Base-by-base conservation (phyloP, 2,888 invertebrate genomes). In the Phaonia tiefii region DNA sequence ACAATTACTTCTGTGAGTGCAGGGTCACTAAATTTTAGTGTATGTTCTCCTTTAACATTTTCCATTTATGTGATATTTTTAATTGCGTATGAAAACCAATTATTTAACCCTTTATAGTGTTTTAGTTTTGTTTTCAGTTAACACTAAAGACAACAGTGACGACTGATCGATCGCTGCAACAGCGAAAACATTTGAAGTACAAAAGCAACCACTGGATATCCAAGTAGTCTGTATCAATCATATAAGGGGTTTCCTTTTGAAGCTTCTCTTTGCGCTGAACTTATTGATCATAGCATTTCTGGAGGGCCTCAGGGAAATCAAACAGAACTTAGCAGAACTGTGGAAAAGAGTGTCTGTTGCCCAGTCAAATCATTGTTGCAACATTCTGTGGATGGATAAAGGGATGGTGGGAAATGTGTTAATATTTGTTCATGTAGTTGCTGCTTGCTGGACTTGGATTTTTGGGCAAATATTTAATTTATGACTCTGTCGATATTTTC, bases 401-500 rank as follows among this genome's bases (percentile, higher is more conserved):
- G 44, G 44, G n/a, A 11, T 54, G 51, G 51, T 8, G n/a, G 58
- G 56, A 58, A 73, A 77, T 76, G 80, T 80, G 80, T 81, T 67
- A 75, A 79, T 80, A 73, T 81, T 83, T 82, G 77, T 74, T 54
- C 11, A 72, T 58, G 67, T 69, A 58, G 77, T 69, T 66, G 65
- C 7, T 51, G 2, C 63, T 39, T 51, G 2, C 63, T 39, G 37
- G 56, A 72, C 54, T 83, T 84, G 84, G 82, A 83, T 74, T 67
- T 75, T 84, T 82, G 79, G 51, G 84, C 85, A 88, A 88, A 87
- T 88, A 86, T 86, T 87, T 88, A 88, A 89, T 89, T 89, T 89
- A 89, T 89, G 88, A 85, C 87, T 87, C 85, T 87, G 86, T 76
- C 87, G 89, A 89, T 89, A 88, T 86, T 87, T 86, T 81, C 60